Percentiles rank a stretch among this genome's conserved stretches.
These are phyloP conservation scores for Oscheius sp. DNA, from an alignment of 2,888 invertebrate species.

Conservation along the genomic window DNA sequence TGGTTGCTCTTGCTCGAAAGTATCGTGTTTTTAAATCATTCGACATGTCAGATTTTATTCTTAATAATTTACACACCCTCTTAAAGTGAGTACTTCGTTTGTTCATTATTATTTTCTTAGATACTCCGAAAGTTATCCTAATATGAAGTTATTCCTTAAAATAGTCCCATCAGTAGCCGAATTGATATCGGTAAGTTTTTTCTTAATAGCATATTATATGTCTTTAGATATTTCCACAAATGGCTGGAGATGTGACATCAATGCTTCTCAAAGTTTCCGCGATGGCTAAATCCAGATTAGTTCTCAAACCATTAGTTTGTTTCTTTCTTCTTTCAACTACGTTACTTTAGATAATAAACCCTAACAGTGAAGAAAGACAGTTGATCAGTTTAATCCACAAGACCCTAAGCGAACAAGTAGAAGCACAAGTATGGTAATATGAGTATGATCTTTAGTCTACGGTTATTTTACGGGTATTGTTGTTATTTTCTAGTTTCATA, in stretches of 20 bases:
- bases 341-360: constrained; percentile 13
- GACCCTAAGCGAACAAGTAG: neutral
- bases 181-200: constrained; percentile 15
- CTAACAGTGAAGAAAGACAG: neutral
- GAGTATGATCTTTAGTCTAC: neutral
- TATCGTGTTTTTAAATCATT: constrained; percentile 40
- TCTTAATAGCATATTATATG: neutral
- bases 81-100: constrained; percentile 33
- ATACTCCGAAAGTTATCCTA: constrained; percentile 16
- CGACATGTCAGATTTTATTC: constrained; percentile 30
- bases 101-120: neutral
- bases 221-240: constrained; percentile 32
- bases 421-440: neutral
- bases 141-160: constrained; percentile 12
- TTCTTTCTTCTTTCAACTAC: neutral
- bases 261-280: constrained; percentile 19
- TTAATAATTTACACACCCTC: constrained; percentile 42
- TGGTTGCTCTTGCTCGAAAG: constrained; percentile 40
- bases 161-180: constrained; percentile 19
- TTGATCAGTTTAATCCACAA: neutral
- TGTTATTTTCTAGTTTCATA: neutral
- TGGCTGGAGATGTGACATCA: constrained; percentile 24
- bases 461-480: neutral
- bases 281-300: constrained; percentile 18
- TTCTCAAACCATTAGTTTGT: constrained; percentile 26